Percentiles rank a stretch among this genome's conserved stretches.
phyloP scores from a whole-genome alignment of 2,797 vertebrate species.

The Parauchenoglanis ngamensis region DNA sequence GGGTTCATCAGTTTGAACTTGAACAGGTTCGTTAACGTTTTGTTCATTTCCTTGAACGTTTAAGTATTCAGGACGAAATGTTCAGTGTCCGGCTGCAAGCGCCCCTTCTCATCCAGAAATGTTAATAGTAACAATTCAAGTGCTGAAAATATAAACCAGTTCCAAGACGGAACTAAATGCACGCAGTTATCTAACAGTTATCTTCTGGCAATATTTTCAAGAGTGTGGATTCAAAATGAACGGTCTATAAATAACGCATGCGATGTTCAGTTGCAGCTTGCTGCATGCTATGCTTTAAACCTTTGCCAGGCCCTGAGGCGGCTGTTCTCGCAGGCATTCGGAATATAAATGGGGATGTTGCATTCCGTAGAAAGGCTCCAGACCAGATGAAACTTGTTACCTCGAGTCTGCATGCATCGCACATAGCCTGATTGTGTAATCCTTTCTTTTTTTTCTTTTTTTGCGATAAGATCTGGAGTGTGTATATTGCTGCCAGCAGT shows the following conservation, averaged over 20 bases:
- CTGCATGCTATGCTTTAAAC: not conserved
- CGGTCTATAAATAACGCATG: not conserved
- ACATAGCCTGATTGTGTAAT: constrained; percentile 57
- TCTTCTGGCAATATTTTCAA: not conserved
- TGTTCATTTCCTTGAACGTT: not conserved
- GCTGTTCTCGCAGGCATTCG: no score
- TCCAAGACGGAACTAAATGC: no score
- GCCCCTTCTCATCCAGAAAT: not conserved
- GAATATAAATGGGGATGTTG: constrained; percentile 27
- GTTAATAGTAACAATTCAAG: not conserved
- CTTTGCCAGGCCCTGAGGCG: not conserved
- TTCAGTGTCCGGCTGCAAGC: not conserved
- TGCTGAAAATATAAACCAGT: not conserved
- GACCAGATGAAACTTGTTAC: constrained; percentile 57
- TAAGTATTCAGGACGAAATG: not conserved
- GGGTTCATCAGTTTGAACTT: not conserved
- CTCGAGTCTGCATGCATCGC: constrained; percentile 52
- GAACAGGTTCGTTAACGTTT: not conserved
- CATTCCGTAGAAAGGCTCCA: constrained; percentile 24
- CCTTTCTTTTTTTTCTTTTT: not conserved
- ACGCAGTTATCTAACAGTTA: not conserved
- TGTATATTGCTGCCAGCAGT: constrained; percentile 43
- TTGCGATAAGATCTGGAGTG: constrained; percentile 57
- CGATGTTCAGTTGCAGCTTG: not conserved
- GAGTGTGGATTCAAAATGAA: not conserved